phyloP scores from a whole-genome alignment of 1,140 invertebrate species.

The Ips nitidus region DNA sequence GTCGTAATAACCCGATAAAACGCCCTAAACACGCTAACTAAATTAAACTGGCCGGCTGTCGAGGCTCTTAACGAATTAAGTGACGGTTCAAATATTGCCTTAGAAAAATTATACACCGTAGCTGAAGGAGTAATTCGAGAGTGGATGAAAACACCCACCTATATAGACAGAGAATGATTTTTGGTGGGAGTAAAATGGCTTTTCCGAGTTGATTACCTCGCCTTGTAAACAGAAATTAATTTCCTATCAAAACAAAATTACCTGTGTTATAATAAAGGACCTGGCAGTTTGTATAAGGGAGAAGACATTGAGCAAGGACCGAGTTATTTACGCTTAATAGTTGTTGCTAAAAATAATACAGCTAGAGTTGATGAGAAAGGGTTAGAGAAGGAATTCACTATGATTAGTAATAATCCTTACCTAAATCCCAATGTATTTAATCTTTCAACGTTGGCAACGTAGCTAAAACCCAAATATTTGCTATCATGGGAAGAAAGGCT shows the following conservation, averaged over 20 bases:
- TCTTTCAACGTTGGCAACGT: conserved; percentile 2
- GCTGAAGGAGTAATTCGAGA: no score
- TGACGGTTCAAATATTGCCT: no score
- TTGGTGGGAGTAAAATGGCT: conserved; percentile 19
- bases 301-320: neutral
- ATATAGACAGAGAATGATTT: no score
- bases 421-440: neutral
- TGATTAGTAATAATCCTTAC: no score
- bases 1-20: conserved; percentile 9
- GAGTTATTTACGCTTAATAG: neutral
- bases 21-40: neutral
- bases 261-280: conserved; percentile 1
- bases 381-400: no score
- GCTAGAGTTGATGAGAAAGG: no score
- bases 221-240: conserved; percentile 23
- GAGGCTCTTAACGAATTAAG: neutral
- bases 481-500: conserved; percentile 10
- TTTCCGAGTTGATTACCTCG: conserved; percentile 20
- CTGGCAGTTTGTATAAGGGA: conserved; percentile 10
- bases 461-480: conserved; percentile 1
- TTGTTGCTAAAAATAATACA: no score
- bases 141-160: no score
- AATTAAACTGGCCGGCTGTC: neutral
- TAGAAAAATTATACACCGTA: no score
- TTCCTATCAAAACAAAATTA: conserved; percentile 26